Evolutionary conservation across 2,888 invertebrate species (phyloP).

Genomic region (Drosophila subsilvestris): DNA sequence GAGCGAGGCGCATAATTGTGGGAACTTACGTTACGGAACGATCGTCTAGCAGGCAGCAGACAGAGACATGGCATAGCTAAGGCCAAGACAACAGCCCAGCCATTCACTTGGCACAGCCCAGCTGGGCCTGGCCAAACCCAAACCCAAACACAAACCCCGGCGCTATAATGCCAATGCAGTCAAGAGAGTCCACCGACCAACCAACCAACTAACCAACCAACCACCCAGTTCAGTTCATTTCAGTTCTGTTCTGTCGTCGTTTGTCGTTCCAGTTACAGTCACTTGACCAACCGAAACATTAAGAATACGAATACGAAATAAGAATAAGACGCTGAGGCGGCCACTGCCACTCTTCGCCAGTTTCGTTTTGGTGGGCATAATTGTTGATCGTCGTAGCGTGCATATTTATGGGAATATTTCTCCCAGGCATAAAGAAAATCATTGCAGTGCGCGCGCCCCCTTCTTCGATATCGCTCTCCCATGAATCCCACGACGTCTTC

Average conservation of each 20-base stretch:
- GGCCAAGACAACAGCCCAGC: slow-evolving; percentile 51
- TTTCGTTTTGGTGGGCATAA: slow-evolving; percentile 69
- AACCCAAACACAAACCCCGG: slow-evolving; percentile 49
- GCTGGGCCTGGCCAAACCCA: slow-evolving; percentile 46
- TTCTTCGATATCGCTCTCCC: slow-evolving; percentile 17
- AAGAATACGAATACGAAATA: slow-evolving; percentile 73
- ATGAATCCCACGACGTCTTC: slow-evolving; percentile 30
- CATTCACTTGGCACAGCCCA: slow-evolving; percentile 64
- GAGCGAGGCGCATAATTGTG: slow-evolving; percentile 75
- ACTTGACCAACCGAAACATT: slow-evolving; percentile 84
- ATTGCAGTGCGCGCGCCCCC: slow-evolving; percentile 52
- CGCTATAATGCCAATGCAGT: slow-evolving; percentile 77
- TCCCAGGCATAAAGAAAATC: slow-evolving; percentile 56
- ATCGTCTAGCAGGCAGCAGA: slow-evolving; percentile 64
- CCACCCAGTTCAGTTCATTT: slow-evolving; percentile 41
- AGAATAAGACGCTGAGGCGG: slow-evolving; percentile 12
- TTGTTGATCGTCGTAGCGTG: slow-evolving; percentile 78
- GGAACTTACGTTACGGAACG: slow-evolving; percentile 77
- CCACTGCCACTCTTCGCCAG: background rate
- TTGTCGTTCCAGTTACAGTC: slow-evolving; percentile 83
- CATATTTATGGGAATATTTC: slow-evolving; percentile 79
- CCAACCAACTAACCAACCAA: slow-evolving; percentile 34
- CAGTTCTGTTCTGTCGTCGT: slow-evolving; percentile 42
- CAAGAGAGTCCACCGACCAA: slow-evolving; percentile 37
- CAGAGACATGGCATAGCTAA: slow-evolving; percentile 54